Base-by-base conservation (phyloP, 2,113 vertebrate species). In the Ciconia stormi region DNA sequence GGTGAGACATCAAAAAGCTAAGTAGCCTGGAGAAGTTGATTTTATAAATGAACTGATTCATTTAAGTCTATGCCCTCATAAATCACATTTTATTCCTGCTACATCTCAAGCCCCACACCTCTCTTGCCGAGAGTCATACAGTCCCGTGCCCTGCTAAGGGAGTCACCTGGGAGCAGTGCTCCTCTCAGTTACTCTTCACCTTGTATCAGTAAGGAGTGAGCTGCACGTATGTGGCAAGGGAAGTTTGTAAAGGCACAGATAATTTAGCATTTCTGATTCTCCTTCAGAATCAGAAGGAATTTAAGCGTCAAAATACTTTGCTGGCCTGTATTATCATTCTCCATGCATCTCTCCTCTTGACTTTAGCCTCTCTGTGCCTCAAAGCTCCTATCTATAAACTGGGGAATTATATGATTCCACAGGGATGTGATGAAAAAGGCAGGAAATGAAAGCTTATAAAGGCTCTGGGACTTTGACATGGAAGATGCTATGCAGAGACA, bases 1-100 rank as follows among this genome's bases (percentile, higher is more conserved):
- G 79, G 90, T 85, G 49, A 95, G 79, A 93, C 71, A 90, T 95
- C 92, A 93, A 92, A 86, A 96, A 90, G 59, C 85, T 87, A 76
- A 44, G 63, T 44, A 95, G 95, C 90, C 90, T 86, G 76, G 70
- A 96, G 90, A 94, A 83, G 88, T 34, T 95, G 92, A 59, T 93
- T 93, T 94, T 93, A 95, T 77, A 96, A 97, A 95, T 94, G 38
- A 86, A 87, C 63, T 2, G 0, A 85, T 89, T 90, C 42, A 80
- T 96, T 93, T 95, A 66, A 87, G 50, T 90, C 90, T 66, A 20
- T 29, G 76, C 55, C 55, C 29, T 82, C 63, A 83, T 38, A 94
- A 94, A 93, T 77, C 3, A 16, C 32, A 42, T 69, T 93, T 82
- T 65, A 53, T 74, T 87, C 71, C 80, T 52, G 29, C 52, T 52